Base-by-base conservation (phyloP, 2,113 vertebrate species). In the Oryzias curvinotus region DNA sequence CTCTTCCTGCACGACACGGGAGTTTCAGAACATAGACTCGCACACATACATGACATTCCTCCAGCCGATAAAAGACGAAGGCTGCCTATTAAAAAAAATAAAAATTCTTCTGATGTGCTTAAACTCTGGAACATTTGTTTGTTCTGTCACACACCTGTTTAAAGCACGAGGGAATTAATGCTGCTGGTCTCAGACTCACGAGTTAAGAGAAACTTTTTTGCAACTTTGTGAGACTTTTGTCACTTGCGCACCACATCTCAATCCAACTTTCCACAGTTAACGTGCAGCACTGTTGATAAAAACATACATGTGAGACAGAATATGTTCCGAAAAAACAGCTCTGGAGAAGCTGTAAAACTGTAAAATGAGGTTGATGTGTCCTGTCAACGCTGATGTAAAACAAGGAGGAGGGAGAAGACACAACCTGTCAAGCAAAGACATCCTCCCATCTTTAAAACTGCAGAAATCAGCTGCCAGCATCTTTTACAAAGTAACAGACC, bases 151-250 rank as follows among this genome's bases (percentile, higher is more conserved):
- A 14, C 78, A 85, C 84, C 76, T 81, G 81, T 61, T 63, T 15
- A 58, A 69, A 57, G 28, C 23, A 36, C 49, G n/a, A 25, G 51
- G 21, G 52, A 57, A 58, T 43, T n/a, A 73, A 51, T 26, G 60
- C 71, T 71, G 58, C 47, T 71, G 57, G 49, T 75, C 52, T 56
- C 55, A 18, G 28, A 71, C 74, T 68, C 78, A 52, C 52, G 77
- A 82, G 66, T 58, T 65, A 19, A 60, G 26, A 26, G 47, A 65
- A 49, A 84, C 78, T 65, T 71, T 30, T 60, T 42, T 55, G 25
- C 75, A 70, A 73, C 36, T 61, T 58, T 58, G 25, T 74, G 61
- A 75, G 47, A 71, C 61, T 81, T 87, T 71, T 77, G 67, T 75
- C 77, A 83, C 81, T 71, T 72, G 65, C 61, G 47, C 46, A 28